A percentile compares a stretch with the other conserved stretches of the same genome.
These are phyloP conservation scores for human (Homo sapiens) DNA, from an alignment of 2,113 vertebrate genomes.

Conservation along the genomic window DNA sequence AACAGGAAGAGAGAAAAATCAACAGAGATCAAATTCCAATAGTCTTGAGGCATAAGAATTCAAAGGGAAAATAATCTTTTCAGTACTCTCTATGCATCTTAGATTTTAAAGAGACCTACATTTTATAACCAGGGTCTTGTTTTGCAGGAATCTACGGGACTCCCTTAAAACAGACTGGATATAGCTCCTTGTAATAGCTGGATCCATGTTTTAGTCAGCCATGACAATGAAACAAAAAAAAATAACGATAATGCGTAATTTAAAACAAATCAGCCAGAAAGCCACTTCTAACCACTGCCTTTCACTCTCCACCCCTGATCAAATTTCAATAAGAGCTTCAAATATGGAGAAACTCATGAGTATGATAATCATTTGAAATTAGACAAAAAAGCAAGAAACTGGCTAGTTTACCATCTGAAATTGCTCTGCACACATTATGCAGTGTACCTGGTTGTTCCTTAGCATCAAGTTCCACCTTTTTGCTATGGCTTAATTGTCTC, in stretches of 20 bases:
- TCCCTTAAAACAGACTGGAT: not conserved
- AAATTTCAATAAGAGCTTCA: not conserved
- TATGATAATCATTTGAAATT: not conserved
- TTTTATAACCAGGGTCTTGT: not conserved
- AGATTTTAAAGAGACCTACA: not conserved
- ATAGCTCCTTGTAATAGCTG: not conserved
- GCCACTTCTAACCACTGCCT: not conserved
- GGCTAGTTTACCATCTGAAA: not conserved
- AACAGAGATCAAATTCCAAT: not conserved
- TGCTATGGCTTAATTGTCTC: not conserved
- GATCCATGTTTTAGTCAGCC: not conserved
- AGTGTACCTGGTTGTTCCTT: not conserved
- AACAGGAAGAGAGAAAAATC: constrained; percentile 39
- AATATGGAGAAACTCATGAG: not conserved
- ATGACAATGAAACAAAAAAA: not conserved
- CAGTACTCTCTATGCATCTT: not conserved
- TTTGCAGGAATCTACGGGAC: not conserved
- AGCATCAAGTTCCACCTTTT: not conserved
- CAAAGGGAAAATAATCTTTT: not conserved
- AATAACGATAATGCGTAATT: not conserved
- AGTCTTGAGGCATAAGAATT: not conserved
- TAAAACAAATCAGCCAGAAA: not conserved
- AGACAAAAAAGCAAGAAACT: not conserved
- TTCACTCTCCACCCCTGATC: not conserved
- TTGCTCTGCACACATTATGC: not conserved